phyloP scores from a whole-genome alignment of 2,113 vertebrate species.

The Ciconia boyciana region DNA sequence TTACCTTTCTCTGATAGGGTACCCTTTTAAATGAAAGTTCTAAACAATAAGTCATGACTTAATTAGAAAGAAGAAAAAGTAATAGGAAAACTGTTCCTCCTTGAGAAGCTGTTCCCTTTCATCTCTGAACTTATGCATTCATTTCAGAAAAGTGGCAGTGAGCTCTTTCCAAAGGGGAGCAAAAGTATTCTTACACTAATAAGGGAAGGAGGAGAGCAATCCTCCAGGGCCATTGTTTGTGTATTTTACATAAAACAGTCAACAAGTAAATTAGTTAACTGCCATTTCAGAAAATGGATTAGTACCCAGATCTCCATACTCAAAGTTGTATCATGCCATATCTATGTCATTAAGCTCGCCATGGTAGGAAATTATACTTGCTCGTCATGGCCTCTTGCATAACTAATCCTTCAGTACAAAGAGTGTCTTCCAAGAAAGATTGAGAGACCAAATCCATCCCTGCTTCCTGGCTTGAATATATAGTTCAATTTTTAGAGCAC shows the following conservation, averaged over 20 bases:
- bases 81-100: not conserved
- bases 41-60: conserved; percentile 6
- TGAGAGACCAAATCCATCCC: not conserved
- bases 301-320: not conserved
- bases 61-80: conserved; percentile 5
- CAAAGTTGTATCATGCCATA: not conserved
- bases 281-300: not conserved
- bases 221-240: not conserved
- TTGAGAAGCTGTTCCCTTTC: not conserved
- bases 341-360: not conserved
- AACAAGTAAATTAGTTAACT: not conserved
- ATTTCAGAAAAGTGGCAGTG: not conserved
- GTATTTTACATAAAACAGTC: not conserved
- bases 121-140: not conserved
- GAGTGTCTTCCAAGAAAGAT: not conserved
- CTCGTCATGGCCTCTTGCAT: not conserved
- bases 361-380: not conserved
- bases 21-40: not conserved
- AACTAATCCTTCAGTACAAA: not conserved
- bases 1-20: not conserved
- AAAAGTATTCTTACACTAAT: not conserved
- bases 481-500: not conserved
- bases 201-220: not conserved
- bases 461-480: not conserved
- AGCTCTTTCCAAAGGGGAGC: not conserved